Base-by-base conservation (phyloP, 2,888 invertebrate species). In the Griposia aprilina region DNA sequence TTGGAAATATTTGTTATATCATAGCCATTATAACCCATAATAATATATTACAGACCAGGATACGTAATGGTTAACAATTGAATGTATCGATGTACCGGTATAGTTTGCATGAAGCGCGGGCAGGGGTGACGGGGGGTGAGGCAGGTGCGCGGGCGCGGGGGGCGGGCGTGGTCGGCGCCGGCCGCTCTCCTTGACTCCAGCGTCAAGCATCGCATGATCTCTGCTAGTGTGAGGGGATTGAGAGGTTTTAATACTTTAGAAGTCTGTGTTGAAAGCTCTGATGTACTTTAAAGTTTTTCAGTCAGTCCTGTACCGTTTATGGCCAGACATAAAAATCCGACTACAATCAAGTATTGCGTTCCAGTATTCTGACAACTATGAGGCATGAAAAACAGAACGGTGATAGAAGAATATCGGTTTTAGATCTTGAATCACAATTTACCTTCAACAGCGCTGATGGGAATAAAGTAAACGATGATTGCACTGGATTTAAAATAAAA, bases 161-260 rank as follows among this genome's bases (percentile, higher is more conserved):
- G 75, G 88, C 94, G 94, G 96, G 96, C 96, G 96, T 96, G 96
- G 96, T 95, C 95, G 96, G 95, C 94, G 96, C 95, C 95, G 96
- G 96, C 96, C 96, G 96, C 96, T 97, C 96, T 96, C 96, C 96
- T 97, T 97, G 96, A 97, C 96, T 96, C 94, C 93, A 94, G 94
- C 96, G 94, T 95, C 96, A 95, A 96, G 94, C 96, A 96, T 96
- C 96, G 96, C 95, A 96, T 96, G 96, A 96, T 96, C 96, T 96
- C 95, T 94, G 91, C 86, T 90, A 87, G 86, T 92, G 65, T 90
- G 91, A 74, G 17, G 45, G 75, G 89, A 67, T 66, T 20, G 8
- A 80, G 2, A 5, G 0, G 69, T 83, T 78, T 94, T 94, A 93
- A 90, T 95, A 93, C 90, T 94, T 91, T 79, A 69, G 20, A 65